These are phyloP conservation scores for Dolichotis patagonum DNA, from an alignment of 2,113 vertebrate genomes.

Conservation along the genomic window DNA sequence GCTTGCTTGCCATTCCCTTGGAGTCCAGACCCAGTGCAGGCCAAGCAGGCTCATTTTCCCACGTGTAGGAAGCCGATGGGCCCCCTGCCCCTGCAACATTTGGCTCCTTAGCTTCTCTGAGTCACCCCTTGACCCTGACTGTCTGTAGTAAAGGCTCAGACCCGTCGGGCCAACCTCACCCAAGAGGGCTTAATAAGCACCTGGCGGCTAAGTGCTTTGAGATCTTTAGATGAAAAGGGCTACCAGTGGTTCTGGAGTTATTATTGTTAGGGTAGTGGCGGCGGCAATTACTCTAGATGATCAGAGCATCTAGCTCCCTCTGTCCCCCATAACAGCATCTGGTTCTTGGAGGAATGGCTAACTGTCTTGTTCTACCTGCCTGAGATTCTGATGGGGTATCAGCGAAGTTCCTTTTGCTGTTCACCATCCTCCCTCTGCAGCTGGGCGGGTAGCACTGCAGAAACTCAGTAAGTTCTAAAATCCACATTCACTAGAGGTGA, in stretches of 20 bases:
- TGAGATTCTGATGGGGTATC: not conserved
- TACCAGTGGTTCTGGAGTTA: conserved; percentile 75
- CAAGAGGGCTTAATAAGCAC: conserved; percentile 80
- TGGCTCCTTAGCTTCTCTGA: conserved; percentile 79
- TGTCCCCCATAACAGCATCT: conserved; percentile 42
- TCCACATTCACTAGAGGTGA: not conserved
- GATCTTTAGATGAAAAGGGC: conserved; percentile 80
- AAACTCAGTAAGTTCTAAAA: not conserved
- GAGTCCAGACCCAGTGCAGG: conserved; percentile 60
- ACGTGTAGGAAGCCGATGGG: conserved; percentile 73
- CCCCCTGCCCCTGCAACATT: conserved; percentile 60
- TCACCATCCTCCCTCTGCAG: not conserved
- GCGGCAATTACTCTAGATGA: conserved; percentile 74
- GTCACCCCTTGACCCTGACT: conserved; percentile 78
- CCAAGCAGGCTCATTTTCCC: conserved; percentile 80
- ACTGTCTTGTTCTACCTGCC: conserved; percentile 21
- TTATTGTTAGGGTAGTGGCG: conserved; percentile 75
- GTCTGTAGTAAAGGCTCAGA: conserved; percentile 72
- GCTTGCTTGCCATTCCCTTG: conserved; percentile 50
- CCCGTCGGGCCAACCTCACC: conserved; percentile 60
- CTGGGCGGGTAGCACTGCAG: not conserved
- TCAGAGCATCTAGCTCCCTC: conserved; percentile 38
- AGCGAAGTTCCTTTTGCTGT: not conserved
- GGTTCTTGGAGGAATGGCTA: not conserved
- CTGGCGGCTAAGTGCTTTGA: conserved; percentile 80